Percentiles rank a stretch among this genome's conserved stretches.
Evolutionary conservation across 2,113 vertebrate species (phyloP).

Genomic region (Polyodon spathula): DNA sequence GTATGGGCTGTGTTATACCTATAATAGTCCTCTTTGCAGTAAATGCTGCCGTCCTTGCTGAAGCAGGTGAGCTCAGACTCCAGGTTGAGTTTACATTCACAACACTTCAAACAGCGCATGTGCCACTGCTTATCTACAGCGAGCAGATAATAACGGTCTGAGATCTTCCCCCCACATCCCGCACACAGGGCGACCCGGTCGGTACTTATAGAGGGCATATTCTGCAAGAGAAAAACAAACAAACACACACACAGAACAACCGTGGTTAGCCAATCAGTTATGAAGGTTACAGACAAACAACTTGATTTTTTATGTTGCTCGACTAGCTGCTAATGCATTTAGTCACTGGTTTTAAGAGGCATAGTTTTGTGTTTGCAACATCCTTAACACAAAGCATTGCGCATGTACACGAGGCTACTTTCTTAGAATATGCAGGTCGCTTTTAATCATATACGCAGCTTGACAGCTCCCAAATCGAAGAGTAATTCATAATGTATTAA

Average conservation of each 20-base stretch:
- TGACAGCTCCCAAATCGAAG: too few species aligned
- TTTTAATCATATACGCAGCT: too few species aligned
- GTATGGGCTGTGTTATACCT: constrained; percentile 52
- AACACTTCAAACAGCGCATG: constrained; percentile 97
- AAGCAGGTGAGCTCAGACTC: constrained; percentile 98
- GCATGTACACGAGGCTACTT: too few species aligned
- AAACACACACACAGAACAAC: constrained; percentile 12
- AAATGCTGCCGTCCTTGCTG: constrained; percentile 97
- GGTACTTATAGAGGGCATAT: constrained; percentile 80
- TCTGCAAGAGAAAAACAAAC: constrained; percentile 50
- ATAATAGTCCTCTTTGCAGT: constrained; percentile 98
- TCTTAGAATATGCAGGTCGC: too few species aligned
- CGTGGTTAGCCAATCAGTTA: too few species aligned
- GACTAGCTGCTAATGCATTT: too few species aligned
- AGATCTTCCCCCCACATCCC: constrained; percentile 91
- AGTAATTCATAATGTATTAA: too few species aligned
- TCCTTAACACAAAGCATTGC: too few species aligned
- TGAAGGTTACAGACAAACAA: not conserved
- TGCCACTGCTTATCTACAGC: constrained; percentile 99
- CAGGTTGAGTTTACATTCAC: constrained; percentile 94
- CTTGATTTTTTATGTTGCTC: too few species aligned
- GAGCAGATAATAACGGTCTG: constrained; percentile 95
- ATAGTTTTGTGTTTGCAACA: too few species aligned
- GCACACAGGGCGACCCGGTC: constrained; percentile 90
- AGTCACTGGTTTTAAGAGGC: too few species aligned